Percentiles rank a stretch among this genome's conserved stretches.
phyloP scores from a whole-genome alignment of 2,797 vertebrate species.

The Poecilia wingei region DNA sequence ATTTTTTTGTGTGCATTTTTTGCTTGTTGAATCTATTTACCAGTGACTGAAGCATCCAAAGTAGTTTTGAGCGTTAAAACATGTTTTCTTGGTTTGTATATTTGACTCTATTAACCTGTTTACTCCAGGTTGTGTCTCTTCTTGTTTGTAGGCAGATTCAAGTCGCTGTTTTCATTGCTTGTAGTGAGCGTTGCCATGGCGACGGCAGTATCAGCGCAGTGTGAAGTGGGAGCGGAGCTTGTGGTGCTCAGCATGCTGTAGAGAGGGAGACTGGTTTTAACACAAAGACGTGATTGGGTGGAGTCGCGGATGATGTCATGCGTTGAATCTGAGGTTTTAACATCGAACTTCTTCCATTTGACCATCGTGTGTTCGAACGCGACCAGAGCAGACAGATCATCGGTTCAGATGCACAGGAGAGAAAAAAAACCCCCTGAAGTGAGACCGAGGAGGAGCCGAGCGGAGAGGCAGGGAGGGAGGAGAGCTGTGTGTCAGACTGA shows the following conservation, averaged over 20 bases:
- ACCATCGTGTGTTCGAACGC: conserved; percentile 17
- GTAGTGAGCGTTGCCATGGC: conserved; percentile 76
- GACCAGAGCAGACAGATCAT: not conserved
- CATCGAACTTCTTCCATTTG: not conserved
- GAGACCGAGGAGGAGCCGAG: conserved; percentile 8
- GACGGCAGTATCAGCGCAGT: conserved; percentile 80
- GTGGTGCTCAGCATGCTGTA: conserved; percentile 54
- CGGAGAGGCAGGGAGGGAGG: conserved; percentile 16
- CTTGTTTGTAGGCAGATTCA: conserved; percentile 61
- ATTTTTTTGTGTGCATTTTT: not conserved
- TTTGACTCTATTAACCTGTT: conserved; percentile 19
- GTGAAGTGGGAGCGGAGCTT: conserved; percentile 77
- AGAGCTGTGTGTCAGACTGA: conserved; percentile 66
- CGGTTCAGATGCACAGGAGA: conserved; percentile 22
- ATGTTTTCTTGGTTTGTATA: not conserved
- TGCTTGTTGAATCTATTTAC: not conserved
- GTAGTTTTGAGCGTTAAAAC: not conserved
- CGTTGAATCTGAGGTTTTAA: conserved; percentile 2
- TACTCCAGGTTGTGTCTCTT: conserved; percentile 4
- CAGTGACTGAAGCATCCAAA: not conserved
- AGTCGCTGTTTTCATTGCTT: conserved; percentile 78
- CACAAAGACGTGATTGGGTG: conserved; percentile 27
- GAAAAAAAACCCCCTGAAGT: not conserved
- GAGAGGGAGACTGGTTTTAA: conserved; percentile 29
- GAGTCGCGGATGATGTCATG: conserved; percentile 48